Evolutionary conservation across 2,113 vertebrate species (phyloP).

Genomic region (Centrocercus urophasianus): DNA sequence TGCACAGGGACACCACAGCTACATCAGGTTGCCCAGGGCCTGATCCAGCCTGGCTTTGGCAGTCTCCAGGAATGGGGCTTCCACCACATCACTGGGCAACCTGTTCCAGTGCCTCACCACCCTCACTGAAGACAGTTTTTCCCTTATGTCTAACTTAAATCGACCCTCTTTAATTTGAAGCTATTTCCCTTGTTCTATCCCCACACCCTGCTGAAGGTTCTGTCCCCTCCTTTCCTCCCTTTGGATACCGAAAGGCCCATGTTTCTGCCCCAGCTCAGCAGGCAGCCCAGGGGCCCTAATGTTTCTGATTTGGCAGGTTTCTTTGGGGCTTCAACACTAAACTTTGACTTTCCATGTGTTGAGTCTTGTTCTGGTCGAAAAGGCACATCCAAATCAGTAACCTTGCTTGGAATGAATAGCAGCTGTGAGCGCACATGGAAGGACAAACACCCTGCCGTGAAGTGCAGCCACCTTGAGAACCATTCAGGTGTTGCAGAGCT

Average conservation of each 20-base stretch:
- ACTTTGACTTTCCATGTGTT: background rate
- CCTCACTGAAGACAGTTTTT: too few species aligned
- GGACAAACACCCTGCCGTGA: background rate
- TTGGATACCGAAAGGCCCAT: background rate
- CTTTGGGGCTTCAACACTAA: background rate
- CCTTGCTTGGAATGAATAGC: background rate
- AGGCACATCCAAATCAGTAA: background rate
- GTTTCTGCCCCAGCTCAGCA: background rate
- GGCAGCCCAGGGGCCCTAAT: background rate
- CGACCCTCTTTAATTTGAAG: too few species aligned
- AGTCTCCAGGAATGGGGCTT: too few species aligned
- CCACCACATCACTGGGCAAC: too few species aligned
- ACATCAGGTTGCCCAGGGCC: too few species aligned
- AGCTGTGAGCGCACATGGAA: background rate
- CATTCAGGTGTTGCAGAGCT: background rate
- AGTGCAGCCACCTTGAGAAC: background rate
- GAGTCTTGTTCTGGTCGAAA: background rate
- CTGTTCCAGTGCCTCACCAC: too few species aligned
- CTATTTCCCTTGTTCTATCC: too few species aligned
- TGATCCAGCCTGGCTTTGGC: too few species aligned
- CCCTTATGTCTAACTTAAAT: too few species aligned
- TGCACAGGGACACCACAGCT: too few species aligned
- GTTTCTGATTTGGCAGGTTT: background rate
- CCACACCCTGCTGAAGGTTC: too few species aligned
- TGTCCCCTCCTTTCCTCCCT: too few species aligned